Evolutionary conservation across 2,888 invertebrate species (phyloP).

Genomic region (Drosophila engyochracea): DNA sequence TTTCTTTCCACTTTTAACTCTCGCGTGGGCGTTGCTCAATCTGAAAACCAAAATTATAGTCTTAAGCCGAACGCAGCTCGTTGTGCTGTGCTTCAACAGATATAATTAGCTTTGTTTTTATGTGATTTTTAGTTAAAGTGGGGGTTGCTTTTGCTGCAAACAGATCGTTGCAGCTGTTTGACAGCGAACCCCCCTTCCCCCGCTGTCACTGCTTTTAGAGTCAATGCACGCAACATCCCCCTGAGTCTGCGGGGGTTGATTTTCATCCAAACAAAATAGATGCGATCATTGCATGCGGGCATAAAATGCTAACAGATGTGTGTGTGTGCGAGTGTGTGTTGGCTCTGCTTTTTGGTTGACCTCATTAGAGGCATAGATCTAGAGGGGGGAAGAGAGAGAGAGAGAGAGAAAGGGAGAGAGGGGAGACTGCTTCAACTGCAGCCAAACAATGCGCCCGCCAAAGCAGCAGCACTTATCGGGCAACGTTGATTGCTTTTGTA

Average conservation of each 20-base stretch:
- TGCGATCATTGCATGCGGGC: conserved; percentile 70
- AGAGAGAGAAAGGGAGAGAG: not conserved
- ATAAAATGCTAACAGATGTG: conserved; percentile 74
- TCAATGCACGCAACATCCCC: conserved; percentile 67
- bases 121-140: conserved; percentile 49
- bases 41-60: conserved; percentile 49
- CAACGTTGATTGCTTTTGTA: conserved; percentile 52
- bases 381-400: not conserved
- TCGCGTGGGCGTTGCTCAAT: conserved; percentile 45
- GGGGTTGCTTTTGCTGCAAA: conserved; percentile 12
- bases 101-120: conserved; percentile 55
- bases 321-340: conserved; percentile 31
- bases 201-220: conserved; percentile 1
- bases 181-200: not conserved
- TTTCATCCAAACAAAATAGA: conserved; percentile 9
- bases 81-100: not conserved
- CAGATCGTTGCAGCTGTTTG: conserved; percentile 51
- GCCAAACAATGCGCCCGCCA: conserved; percentile 56
- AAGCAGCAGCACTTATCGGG: conserved; percentile 42
- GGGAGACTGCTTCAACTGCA: conserved; percentile 10
- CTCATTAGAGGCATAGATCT: conserved; percentile 58
- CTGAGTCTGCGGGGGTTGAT: conserved; percentile 72
- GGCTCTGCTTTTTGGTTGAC: conserved; percentile 57
- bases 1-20: not conserved
- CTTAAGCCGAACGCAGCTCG: conserved; percentile 3